Base-by-base conservation (phyloP, 2,888 invertebrate species). In the Thumatha senex region DNA sequence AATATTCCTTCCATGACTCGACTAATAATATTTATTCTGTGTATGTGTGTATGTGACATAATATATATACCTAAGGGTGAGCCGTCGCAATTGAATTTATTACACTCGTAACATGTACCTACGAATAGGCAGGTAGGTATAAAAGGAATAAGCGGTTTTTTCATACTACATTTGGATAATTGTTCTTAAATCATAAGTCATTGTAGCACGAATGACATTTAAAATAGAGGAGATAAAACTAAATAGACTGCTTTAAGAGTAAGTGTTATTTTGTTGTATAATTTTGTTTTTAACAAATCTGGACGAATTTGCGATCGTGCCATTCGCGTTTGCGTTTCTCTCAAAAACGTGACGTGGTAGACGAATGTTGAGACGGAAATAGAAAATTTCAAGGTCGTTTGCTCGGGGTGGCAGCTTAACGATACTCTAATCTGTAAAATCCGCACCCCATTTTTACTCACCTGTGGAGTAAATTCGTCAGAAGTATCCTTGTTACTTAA, bases 391-490 rank as follows among this genome's bases (percentile, higher is more conserved):
- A 46, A 39, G 58, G 56, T 58, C 39, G 54, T 61, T 53, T 46
- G 48, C 47, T 24, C 18, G 5, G 18, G 44, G n/a, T 44, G 40
- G 35, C 48, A 42, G 36, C 40, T 47, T 43, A 40, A 48, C 33
- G 52, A 55, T 41, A 49, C 46, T 43, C 50, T 51, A 54, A 56
- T 53, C 44, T 35, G 18, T 33, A 29, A 30, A 31, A 18, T 29
- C 41, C 31, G 11, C 38, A 24, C 10, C 39, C 42, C 9, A 51
- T 66, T 69, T 62, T 66, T 66, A 51, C 60, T 51, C 61, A 67
- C 66, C 66, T 64, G 67, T 70, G 34, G 61, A 63, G 50, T 47
- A 30, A 48, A 46, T 56, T 42, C 39, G 43, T 47, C n/a, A 33
- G 11, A 3, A 10, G 3, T 10, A 3, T 10, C 11, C 33, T 11